Percentiles rank a stretch among this genome's conserved stretches.
phyloP scores from a whole-genome alignment of 2,888 invertebrate genomes.

The Geophilus truncorum region DNA sequence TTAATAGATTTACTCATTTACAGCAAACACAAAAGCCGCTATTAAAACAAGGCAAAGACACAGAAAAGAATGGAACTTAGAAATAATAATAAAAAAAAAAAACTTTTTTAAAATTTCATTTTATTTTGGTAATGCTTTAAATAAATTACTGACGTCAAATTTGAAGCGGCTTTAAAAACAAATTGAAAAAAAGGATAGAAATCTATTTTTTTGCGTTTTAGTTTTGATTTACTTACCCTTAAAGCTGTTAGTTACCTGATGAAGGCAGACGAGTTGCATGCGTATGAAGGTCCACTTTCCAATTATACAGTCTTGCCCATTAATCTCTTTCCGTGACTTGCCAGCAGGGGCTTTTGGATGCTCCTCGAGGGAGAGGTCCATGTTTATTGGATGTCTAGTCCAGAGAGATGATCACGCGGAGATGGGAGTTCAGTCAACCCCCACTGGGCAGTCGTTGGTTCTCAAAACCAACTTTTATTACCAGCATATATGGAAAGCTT shows the following conservation, averaged over 20 bases:
- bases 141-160: too few species aligned
- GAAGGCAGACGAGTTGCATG: background rate
- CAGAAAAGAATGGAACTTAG: too few species aligned
- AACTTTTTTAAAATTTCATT: background rate
- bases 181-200: background rate
- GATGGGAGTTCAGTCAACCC: conserved; percentile 3
- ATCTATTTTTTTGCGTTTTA: background rate
- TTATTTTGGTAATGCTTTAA: too few species aligned
- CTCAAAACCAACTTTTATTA: background rate
- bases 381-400: conserved; percentile 17
- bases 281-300: conserved; percentile 15
- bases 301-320: background rate
- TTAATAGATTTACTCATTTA: background rate
- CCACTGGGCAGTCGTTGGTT: background rate
- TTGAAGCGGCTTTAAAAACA: too few species aligned
- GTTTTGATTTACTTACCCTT: background rate
- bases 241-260: conserved; percentile 7
- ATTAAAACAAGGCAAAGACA: too few species aligned
- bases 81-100: background rate
- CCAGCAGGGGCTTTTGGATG: conserved; percentile 12
- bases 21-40: background rate
- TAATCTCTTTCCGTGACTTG: conserved; percentile 16
- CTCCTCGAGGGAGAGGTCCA: conserved; percentile 14
- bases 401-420: conserved; percentile 5
- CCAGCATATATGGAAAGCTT: background rate